A percentile compares a stretch with the other conserved stretches of the same genome.
Conservation (phyloP, 2,888 invertebrate species). For the Xylota sylvarum region DNA sequence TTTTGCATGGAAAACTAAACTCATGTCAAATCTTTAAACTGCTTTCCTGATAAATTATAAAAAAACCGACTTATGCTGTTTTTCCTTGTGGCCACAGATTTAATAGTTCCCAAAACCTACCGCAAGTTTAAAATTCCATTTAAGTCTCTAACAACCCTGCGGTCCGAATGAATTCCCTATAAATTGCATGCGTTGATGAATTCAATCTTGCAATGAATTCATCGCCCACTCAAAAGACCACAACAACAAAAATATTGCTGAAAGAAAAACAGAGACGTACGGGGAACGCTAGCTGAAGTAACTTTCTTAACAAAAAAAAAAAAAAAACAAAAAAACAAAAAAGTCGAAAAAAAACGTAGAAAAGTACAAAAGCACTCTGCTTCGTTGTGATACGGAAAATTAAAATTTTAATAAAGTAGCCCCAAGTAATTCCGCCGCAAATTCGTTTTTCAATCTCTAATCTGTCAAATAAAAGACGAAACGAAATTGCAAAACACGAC, state of each 20-base stretch:
- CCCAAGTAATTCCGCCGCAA: conserved; percentile 28
- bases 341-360: not conserved
- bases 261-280: conserved; percentile 73
- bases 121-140: conserved; percentile 72
- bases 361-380: conserved; percentile 46
- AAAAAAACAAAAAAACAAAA: too few relatives aligned
- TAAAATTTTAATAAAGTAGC: conserved; percentile 20
- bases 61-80: too few relatives aligned
- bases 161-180: conserved; percentile 23
- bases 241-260: conserved; percentile 73
- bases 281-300: conserved; percentile 54
- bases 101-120: too few relatives aligned
- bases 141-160: conserved; percentile 50
- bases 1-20: too few relatives aligned
- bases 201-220: conserved; percentile 61
- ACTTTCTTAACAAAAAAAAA: conserved; percentile 36
- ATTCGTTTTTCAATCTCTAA: conserved; percentile 31
- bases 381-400: conserved; percentile 38
- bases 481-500: conserved; percentile 27
- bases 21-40: too few relatives aligned
- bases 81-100: too few relatives aligned
- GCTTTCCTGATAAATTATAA: too few relatives aligned
- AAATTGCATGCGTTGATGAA: conserved; percentile 63
- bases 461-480: conserved; percentile 15
- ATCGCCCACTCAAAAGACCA: conserved; percentile 76